Percentiles rank a stretch among this genome's conserved stretches.
These are phyloP conservation scores for Corbicula japonica DNA, from an alignment of 2,888 invertebrate species.

Conservation along the genomic window DNA sequence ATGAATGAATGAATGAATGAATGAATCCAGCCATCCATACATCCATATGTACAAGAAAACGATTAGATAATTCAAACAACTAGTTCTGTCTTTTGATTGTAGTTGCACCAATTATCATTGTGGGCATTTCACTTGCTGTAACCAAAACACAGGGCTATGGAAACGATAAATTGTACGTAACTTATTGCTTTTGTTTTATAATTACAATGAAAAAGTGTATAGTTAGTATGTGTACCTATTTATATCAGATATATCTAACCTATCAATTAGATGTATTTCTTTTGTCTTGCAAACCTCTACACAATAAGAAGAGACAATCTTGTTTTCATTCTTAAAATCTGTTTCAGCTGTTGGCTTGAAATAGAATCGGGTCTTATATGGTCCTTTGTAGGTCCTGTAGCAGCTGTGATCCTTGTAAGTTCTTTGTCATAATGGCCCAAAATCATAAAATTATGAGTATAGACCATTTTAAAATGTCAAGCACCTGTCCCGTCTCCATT, in stretches of 20 bases:
- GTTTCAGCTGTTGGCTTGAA: conserved; percentile 82
- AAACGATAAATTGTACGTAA: conserved; percentile 74
- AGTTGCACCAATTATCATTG: conserved; percentile 74
- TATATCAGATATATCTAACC: not conserved
- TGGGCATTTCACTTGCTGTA: conserved; percentile 70
- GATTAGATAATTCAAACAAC: not conserved
- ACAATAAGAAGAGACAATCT: not conserved
- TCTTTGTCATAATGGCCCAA: not conserved
- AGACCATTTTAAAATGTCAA: too few species aligned
- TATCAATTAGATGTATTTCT: not conserved
- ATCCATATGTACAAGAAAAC: not conserved
- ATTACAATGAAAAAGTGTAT: not conserved
- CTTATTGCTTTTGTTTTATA: not conserved
- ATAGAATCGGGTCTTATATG: conserved; percentile 75
- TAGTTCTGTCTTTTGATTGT: conserved; percentile 21
- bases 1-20: not conserved
- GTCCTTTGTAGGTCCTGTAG: conserved; percentile 82
- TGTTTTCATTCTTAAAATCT: not conserved
- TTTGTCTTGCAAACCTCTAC: not conserved
- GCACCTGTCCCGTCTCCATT: too few species aligned
- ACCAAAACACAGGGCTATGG: conserved; percentile 77
- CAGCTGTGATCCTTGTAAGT: conserved; percentile 79
- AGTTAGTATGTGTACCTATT: not conserved
- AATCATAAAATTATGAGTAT: too few species aligned
- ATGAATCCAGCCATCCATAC: not conserved